A percentile compares a stretch with the other conserved stretches of the same genome.
Conservation (phyloP, 1,140 invertebrate species). For the Melipona quadrifasciata region DNA sequence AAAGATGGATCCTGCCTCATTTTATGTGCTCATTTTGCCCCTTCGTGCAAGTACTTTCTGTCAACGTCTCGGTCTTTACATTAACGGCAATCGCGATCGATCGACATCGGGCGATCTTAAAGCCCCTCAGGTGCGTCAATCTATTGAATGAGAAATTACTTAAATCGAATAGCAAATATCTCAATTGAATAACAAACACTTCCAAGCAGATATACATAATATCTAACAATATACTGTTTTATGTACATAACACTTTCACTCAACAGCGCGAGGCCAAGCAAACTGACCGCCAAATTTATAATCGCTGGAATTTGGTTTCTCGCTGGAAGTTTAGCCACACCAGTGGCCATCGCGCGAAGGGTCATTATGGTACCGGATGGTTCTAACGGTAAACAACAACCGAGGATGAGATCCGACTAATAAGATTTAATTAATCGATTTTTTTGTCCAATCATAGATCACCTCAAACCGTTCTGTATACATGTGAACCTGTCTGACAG, state of each 20-base stretch:
- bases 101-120: slow-evolving; percentile 87
- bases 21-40: slow-evolving; percentile 93
- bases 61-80: slow-evolving; percentile 92
- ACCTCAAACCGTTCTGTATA: slow-evolving; percentile 83
- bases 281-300: slow-evolving; percentile 86
- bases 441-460: slow-evolving; percentile 17
- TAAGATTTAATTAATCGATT: not conserved
- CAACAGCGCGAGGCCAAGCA: slow-evolving; percentile 86
- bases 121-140: slow-evolving; percentile 84
- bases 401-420: no score
- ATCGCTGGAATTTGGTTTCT: slow-evolving; percentile 87
- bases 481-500: slow-evolving; percentile 82
- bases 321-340: slow-evolving; percentile 84
- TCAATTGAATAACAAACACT: no score
- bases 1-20: slow-evolving; percentile 90
- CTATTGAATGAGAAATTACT: not conserved
- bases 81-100: slow-evolving; percentile 91
- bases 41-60: slow-evolving; percentile 89
- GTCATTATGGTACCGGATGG: slow-evolving; percentile 78
- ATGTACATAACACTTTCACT: not conserved
- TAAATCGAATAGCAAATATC: not conserved
- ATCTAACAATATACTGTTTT: no score
- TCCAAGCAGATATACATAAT: not conserved
- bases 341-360: slow-evolving; percentile 86
- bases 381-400: slow-evolving; percentile 62